A percentile compares a stretch with the other conserved stretches of the same genome.
phyloP scores from a whole-genome alignment of 2,888 invertebrate genomes.

The Ectemnius continuus region DNA sequence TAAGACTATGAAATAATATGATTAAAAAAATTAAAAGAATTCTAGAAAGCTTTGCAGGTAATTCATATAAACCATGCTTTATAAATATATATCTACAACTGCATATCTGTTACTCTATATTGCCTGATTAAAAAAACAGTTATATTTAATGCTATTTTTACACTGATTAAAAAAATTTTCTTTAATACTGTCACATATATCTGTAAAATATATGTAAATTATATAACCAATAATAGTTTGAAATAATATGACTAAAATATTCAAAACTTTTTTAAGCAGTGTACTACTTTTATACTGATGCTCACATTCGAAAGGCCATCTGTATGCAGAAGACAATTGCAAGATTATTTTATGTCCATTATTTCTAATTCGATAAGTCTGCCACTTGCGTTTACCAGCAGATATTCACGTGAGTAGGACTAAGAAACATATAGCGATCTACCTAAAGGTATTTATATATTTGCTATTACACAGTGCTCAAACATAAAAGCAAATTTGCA shows the following conservation, averaged over 20 bases:
- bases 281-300: constrained; percentile 64
- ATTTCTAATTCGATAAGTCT: constrained; percentile 65
- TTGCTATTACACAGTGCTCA: no score
- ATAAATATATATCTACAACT: constrained; percentile 8
- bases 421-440: no score
- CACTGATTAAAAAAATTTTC: constrained; percentile 47
- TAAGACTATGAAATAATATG: no score
- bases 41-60: background rate
- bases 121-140: constrained; percentile 2
- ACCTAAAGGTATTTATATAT: constrained; percentile 4
- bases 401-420: constrained; percentile 5
- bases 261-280: no score
- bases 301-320: constrained; percentile 75
- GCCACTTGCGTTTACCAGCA: constrained; percentile 63
- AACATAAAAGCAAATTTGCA: no score
- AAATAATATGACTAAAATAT: no score
- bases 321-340: constrained; percentile 72
- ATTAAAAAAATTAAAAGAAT: no score
- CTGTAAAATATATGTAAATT: no score
- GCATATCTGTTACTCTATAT: constrained; percentile 42
- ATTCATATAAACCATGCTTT: constrained; percentile 43
- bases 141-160: constrained; percentile 64
- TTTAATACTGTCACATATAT: no score
- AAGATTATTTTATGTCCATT: constrained; percentile 66
- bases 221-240: no score